Conservation (phyloP, 2,888 invertebrate genomes). For the Archaeoteleia sp. region DNA sequence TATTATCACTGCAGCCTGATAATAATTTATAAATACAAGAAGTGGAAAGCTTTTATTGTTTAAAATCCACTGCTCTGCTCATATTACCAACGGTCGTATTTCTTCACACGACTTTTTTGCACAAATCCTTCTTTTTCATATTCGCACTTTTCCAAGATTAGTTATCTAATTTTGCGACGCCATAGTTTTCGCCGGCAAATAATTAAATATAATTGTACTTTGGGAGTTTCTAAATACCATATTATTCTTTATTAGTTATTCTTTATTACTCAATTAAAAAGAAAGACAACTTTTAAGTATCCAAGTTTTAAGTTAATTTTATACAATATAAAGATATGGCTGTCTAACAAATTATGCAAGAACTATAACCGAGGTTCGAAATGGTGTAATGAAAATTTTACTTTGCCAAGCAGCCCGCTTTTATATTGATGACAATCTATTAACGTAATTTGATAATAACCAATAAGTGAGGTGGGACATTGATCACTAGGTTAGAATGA, state of each 20-base stretch:
- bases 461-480: slow-evolving; percentile 40
- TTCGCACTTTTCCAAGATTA: slow-evolving; percentile 11
- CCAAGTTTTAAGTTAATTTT: too few species aligned
- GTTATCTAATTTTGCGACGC: slow-evolving; percentile 9
- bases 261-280: slow-evolving; percentile 5
- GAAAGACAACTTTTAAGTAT: too few species aligned
- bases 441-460: slow-evolving; percentile 30
- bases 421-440: slow-evolving; percentile 36
- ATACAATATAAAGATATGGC: too few species aligned
- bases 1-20: too few species aligned
- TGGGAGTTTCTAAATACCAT: slow-evolving; percentile 10
- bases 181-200: slow-evolving; percentile 9
- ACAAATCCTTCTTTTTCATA: slow-evolving; percentile 8
- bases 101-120: neutral
- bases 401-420: slow-evolving; percentile 31
- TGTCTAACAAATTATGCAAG: too few species aligned
- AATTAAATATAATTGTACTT: slow-evolving; percentile 1
- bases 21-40: too few species aligned
- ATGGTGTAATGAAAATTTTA: slow-evolving; percentile 37
- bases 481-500: slow-evolving; percentile 34
- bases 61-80: neutral
- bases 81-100: neutral
- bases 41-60: too few species aligned
- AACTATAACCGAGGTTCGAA: slow-evolving; percentile 30
- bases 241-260: slow-evolving; percentile 4